Base-by-base conservation (phyloP, 1,140 invertebrate genomes). In the Hyphantria cunea region DNA sequence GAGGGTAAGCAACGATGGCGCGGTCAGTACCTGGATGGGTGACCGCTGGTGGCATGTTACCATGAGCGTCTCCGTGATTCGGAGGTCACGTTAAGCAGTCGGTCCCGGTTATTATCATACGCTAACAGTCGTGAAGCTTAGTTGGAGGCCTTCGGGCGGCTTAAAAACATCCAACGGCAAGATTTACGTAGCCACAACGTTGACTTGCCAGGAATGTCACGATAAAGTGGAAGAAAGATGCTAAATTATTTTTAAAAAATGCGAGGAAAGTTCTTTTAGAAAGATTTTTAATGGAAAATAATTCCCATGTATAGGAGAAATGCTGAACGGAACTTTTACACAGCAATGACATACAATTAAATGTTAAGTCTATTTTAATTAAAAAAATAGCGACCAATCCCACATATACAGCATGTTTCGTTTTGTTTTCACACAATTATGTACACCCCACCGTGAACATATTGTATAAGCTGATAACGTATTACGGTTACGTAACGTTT, bases 381-480 rank as follows among this genome's bases (percentile, higher is more conserved):
- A 13, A n/a, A n/a, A 49, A 59, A 52, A 52, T 45, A 34, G 33
- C 50, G 51, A 44, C 32, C 41, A 31, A 44, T 13, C 13, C 37
- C 52, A 25, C 42, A 8, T 41, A 66, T 39, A 61, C 56, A 56
- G 64, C 56, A 47, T 61, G 64, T 42, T 39, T 10, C 37, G 9
- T 39, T 48, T 10, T 59, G 13, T 39, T 51, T 31, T 17, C 31
- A 58, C 14, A 64, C 10, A 49, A 53, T 51, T 64, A 64, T 65
- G 63, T 65, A 65, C 63, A 65, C 32, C 62, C 52, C 63, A 65
- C 55, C 52, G 39, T 15, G 6, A 39, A 47, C 48, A 58, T 49
- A 45, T 49, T 42, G 59, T 53, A 64, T 58, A 77, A 73, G 68
- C 70, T 65, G 55, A 52, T 32, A 33, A 54, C 33, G 31, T 48